phyloP scores from a whole-genome alignment of 23 tunicate species.

The Diplosoma virens region DNA sequence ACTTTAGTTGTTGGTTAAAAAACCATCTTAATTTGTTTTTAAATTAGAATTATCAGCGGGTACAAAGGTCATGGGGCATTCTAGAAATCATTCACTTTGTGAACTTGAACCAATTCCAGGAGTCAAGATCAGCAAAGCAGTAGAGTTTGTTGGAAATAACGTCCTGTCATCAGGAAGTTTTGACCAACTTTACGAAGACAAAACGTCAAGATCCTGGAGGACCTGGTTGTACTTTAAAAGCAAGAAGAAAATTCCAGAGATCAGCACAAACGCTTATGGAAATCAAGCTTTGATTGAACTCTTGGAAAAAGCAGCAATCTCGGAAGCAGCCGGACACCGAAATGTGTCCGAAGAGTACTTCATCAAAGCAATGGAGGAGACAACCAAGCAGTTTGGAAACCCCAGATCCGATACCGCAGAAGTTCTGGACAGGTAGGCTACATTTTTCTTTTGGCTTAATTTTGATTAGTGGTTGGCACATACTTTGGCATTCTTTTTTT shows the following conservation, averaged over 20 bases:
- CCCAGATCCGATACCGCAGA: slow-evolving; percentile 85
- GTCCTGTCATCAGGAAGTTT: slow-evolving; percentile 43
- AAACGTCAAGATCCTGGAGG: slow-evolving; percentile 63
- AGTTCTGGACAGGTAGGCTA: slow-evolving; percentile 65
- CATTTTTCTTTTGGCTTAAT: too few relatives aligned
- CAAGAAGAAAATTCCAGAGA: slow-evolving; percentile 64
- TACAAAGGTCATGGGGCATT: too few relatives aligned
- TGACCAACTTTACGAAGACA: slow-evolving; percentile 48
- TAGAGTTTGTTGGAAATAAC: slow-evolving; percentile 57
- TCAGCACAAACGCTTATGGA: slow-evolving; percentile 52
- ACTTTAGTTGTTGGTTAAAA: too few relatives aligned
- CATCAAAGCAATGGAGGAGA: slow-evolving; percentile 50
- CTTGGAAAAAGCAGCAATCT: slow-evolving; percentile 48
- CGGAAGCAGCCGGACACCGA: slow-evolving; percentile 37
- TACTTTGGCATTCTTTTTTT: too few relatives aligned
- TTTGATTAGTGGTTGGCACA: too few relatives aligned
- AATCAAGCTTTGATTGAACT: slow-evolving; percentile 58
- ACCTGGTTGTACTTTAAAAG: slow-evolving; percentile 71
- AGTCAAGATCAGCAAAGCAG: slow-evolving; percentile 34
- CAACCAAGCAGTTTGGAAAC: slow-evolving; percentile 44
- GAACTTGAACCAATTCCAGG: slow-evolving; percentile 39
- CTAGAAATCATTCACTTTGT: too few relatives aligned
- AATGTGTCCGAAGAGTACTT: slow-evolving; percentile 55
- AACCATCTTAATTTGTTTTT: too few relatives aligned
- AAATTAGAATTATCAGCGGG: too few relatives aligned